Conservation (phyloP, 2,797 vertebrate species). For the Brachymystax lenok region DNA sequence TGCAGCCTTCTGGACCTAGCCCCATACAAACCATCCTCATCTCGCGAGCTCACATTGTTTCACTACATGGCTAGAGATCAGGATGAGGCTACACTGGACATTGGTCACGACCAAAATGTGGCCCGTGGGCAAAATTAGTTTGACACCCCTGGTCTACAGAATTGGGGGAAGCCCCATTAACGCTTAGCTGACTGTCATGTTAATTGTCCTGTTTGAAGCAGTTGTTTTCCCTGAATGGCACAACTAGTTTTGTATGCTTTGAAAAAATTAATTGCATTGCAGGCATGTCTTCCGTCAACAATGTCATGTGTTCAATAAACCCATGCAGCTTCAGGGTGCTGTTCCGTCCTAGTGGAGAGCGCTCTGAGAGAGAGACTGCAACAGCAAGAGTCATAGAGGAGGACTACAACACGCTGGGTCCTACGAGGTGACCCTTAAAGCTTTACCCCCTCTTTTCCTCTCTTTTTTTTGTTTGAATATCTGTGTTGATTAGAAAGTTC, state of each 20-base stretch:
- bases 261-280: neutral
- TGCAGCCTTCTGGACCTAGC: too few species aligned
- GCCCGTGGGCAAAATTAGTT: too few species aligned
- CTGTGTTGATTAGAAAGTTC: neutral
- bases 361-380: constrained; percentile 73
- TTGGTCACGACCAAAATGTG: too few species aligned
- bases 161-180: too few species aligned
- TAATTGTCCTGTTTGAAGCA: too few species aligned
- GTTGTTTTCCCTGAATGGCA: neutral
- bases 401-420: constrained; percentile 83
- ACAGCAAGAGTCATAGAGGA: constrained; percentile 74
- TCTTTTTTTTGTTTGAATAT: neutral
- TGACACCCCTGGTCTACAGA: too few species aligned
- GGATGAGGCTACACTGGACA: too few species aligned
- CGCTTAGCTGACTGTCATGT: too few species aligned
- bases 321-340: constrained; percentile 77
- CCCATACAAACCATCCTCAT: too few species aligned
- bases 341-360: constrained; percentile 73
- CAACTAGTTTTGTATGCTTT: neutral
- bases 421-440: constrained; percentile 71
- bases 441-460: neutral
- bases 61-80: too few species aligned
- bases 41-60: too few species aligned
- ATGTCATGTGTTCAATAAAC: constrained; percentile 4
- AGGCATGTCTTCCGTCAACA: neutral